These are phyloP conservation scores for Himalopsyche kuldschensis DNA, from an alignment of 2,888 invertebrate genomes.

Conservation along the genomic window DNA sequence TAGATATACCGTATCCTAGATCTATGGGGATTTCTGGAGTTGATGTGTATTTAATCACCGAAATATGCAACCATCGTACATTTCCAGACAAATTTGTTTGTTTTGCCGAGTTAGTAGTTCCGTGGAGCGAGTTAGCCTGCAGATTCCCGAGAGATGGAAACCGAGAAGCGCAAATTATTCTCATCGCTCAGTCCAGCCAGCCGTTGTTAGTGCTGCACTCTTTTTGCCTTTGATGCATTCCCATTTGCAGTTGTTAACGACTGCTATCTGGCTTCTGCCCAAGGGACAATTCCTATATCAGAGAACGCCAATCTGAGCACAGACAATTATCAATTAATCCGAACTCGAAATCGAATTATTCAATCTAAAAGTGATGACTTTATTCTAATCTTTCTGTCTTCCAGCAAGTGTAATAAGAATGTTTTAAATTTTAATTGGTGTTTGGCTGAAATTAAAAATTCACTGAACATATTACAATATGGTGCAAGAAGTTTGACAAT, in stretches of 20 bases:
- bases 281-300: not conserved
- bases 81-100: not conserved
- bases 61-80: not conserved
- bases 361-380: too few species aligned
- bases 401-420: too few species aligned
- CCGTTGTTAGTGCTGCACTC: not conserved
- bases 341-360: too few species aligned
- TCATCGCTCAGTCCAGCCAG: constrained; percentile 7
- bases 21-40: not conserved
- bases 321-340: too few species aligned
- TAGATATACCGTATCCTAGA: not conserved
- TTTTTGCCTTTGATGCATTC: constrained; percentile 16
- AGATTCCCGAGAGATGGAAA: not conserved
- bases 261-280: not conserved
- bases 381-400: too few species aligned
- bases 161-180: constrained; percentile 15
- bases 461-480: too few species aligned
- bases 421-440: too few species aligned
- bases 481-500: too few species aligned
- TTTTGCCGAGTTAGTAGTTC: not conserved
- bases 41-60: not conserved
- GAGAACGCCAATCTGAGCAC: not conserved
- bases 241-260: constrained; percentile 19
- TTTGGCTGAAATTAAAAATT: too few species aligned
- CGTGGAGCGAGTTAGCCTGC: not conserved